Evolutionary conservation across 1,140 invertebrate species (phyloP).

Genomic region (Pogonognathellus flavescens): DNA sequence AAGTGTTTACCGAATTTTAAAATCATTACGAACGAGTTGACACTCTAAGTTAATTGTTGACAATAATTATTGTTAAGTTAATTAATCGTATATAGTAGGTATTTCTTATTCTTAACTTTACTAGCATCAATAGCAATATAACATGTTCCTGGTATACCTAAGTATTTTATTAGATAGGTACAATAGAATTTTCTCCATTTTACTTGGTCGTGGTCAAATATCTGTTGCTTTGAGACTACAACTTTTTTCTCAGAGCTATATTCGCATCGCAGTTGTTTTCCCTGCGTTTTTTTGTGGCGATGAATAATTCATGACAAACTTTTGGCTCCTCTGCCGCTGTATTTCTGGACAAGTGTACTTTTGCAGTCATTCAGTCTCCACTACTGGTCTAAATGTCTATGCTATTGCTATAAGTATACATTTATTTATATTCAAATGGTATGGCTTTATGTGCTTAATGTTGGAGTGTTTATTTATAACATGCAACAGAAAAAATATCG

Average conservation of each 20-base stretch:
- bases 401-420: no score
- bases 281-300: slow-evolving; percentile 2
- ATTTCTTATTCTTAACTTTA: no score
- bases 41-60: no score
- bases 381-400: not conserved
- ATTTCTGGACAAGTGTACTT: not conserved
- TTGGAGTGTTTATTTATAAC: not conserved
- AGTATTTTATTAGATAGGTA: no score
- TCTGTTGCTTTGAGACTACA: not conserved
- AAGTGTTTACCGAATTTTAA: no score
- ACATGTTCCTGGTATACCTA: no score
- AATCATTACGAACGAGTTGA: no score
- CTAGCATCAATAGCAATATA: no score
- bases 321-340: not conserved
- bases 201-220: not conserved
- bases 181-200: no score
- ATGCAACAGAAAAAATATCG: slow-evolving; percentile 23
- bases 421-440: not conserved
- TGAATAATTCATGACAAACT: slow-evolving; percentile 32
- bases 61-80: no score
- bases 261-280: slow-evolving; percentile 35
- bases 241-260: not conserved
- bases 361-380: not conserved
- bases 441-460: not conserved
- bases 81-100: no score